Evolutionary conservation across 2,888 invertebrate species (phyloP).

Genomic region (Sipunculus nudus): DNA sequence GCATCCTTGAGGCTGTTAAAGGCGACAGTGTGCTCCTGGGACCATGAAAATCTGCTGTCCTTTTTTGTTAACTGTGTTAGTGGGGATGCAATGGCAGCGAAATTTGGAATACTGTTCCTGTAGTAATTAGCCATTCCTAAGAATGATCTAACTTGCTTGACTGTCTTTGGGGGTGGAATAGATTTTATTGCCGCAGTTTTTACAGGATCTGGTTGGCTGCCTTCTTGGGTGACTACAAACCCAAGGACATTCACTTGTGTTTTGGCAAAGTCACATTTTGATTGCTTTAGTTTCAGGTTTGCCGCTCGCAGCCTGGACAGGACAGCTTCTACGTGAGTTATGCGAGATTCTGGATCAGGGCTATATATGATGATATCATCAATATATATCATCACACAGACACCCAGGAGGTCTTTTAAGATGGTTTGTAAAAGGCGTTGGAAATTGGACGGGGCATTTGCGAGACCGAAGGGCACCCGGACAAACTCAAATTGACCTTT

Average conservation of each 20-base stretch:
- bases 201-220: constrained; percentile 12
- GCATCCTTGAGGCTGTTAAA: constrained; percentile 5
- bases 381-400: too few species aligned
- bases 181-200: constrained; percentile 9
- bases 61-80: not conserved
- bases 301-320: too few species aligned
- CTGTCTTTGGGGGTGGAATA: not conserved
- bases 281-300: too few species aligned
- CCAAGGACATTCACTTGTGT: too few species aligned
- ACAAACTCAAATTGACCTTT: constrained; percentile 14
- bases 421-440: too few species aligned
- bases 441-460: too few species aligned
- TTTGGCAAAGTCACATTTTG: too few species aligned
- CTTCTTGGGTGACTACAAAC: too few species aligned
- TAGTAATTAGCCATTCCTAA: constrained; percentile 13
- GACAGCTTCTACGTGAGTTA: too few species aligned
- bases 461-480: constrained; percentile 6
- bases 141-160: constrained; percentile 11
- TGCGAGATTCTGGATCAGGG: too few species aligned
- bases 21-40: not conserved
- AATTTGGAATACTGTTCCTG: not conserved
- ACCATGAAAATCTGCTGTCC: not conserved
- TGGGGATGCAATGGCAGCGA: not conserved
- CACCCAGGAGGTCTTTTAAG: too few species aligned
- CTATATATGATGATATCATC: too few species aligned